A percentile compares a stretch with the other conserved stretches of the same genome.
Conservation (phyloP, 2,888 invertebrate genomes). For the Stenoptilia bipunctidactyla region DNA sequence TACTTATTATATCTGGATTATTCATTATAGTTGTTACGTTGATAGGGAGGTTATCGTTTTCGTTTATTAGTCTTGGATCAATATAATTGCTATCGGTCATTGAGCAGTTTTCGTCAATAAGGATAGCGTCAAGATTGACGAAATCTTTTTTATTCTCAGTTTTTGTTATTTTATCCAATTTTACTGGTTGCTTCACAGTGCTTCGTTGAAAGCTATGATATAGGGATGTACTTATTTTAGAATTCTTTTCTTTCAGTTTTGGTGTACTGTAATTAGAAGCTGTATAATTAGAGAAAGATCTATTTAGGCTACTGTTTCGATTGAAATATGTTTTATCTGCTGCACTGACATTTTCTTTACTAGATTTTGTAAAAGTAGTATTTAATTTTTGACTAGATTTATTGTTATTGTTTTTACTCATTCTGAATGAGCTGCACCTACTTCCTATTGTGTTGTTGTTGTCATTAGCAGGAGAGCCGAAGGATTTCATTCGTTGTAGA, state of each 20-base stretch:
- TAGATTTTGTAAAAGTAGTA: constrained; percentile 59
- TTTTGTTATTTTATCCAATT: constrained; percentile 58
- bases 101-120: constrained; percentile 50
- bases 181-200: constrained; percentile 52
- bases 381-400: constrained; percentile 58
- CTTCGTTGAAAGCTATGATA: constrained; percentile 60
- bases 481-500: constrained; percentile 63
- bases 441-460: constrained; percentile 46
- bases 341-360: constrained; percentile 58
- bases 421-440: constrained; percentile 58
- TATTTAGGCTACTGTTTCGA: constrained; percentile 49
- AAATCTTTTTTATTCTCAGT: constrained; percentile 43
- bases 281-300: constrained; percentile 57
- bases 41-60: constrained; percentile 77
- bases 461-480: constrained; percentile 52
- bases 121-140: constrained; percentile 60
- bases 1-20: constrained; percentile 64
- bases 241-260: constrained; percentile 60
- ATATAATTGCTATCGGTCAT: constrained; percentile 67
- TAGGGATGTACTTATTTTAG: constrained; percentile 60
- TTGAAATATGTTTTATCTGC: constrained; percentile 46
- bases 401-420: constrained; percentile 55
- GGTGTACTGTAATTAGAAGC: constrained; percentile 55
- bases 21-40: constrained; percentile 63
- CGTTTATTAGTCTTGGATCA: constrained; percentile 76